Percentiles rank a stretch among this genome's conserved stretches.
phyloP scores from a whole-genome alignment of 2,113 vertebrate genomes.

The Mustela nigripes region DNA sequence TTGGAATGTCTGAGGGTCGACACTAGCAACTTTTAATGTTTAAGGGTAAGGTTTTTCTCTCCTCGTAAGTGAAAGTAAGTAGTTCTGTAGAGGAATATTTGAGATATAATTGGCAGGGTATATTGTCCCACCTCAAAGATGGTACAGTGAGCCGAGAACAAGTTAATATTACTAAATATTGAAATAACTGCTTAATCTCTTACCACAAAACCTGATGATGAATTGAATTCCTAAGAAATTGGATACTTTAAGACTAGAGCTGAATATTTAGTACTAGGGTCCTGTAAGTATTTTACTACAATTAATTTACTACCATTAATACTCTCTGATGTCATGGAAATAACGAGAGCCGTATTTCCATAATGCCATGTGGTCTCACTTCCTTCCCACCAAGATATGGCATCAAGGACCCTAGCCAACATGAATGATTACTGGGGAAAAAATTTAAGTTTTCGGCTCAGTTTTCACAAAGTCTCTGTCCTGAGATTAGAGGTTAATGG shows the following conservation, averaged over 20 bases:
- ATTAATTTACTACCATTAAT: conserved; percentile 68
- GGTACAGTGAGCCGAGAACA: conserved; percentile 71
- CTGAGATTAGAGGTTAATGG: conserved; percentile 56
- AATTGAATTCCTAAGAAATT: conserved; percentile 77
- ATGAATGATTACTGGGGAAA: conserved; percentile 71
- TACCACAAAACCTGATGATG: conserved; percentile 76
- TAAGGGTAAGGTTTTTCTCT: conserved; percentile 33
- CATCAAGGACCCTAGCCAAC: conserved; percentile 64
- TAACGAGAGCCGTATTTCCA: conserved; percentile 46
- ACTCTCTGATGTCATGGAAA: conserved; percentile 60
- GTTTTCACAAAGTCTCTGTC: conserved; percentile 73
- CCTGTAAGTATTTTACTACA: conserved; percentile 51
- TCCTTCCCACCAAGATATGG: conserved; percentile 64
- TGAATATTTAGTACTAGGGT: conserved; percentile 16
- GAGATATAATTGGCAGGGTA: conserved; percentile 57
- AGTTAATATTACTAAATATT: conserved; percentile 77
- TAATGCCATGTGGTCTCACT: background rate
- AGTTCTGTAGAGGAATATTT: conserved; percentile 42
- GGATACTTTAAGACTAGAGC: conserved; percentile 29
- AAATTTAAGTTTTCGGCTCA: conserved; percentile 69
- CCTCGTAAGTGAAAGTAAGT: conserved; percentile 1
- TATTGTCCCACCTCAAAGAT: conserved; percentile 75
- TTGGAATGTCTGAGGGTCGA: background rate
- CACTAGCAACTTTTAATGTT: conserved; percentile 20
- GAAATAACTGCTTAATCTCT: conserved; percentile 79